These are phyloP conservation scores for Ceratina australensis DNA, from an alignment of 1,140 invertebrate genomes.

Conservation along the genomic window DNA sequence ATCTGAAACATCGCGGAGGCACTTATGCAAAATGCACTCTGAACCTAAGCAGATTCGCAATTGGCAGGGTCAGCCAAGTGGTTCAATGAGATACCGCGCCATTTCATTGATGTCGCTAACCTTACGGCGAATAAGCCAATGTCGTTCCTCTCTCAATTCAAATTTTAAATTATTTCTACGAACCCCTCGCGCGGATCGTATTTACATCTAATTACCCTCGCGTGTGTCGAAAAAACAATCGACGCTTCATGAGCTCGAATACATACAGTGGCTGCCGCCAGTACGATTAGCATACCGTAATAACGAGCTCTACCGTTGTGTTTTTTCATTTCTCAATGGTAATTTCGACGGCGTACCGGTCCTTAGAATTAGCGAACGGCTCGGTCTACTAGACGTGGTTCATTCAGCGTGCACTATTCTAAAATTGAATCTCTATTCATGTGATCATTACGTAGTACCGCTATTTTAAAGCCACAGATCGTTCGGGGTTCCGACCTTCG, in stretches of 20 bases:
- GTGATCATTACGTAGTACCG: conserved; percentile 39
- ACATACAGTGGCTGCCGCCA: no score
- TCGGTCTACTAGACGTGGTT: conserved; percentile 1
- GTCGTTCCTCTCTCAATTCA: neutral
- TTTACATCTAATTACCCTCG: no score
- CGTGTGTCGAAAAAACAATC: no score
- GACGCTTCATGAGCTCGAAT: no score
- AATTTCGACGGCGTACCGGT: neutral
- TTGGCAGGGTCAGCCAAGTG: conserved; percentile 23
- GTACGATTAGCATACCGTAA: no score
- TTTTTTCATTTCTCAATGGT: no score
- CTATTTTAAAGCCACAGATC: conserved; percentile 38
- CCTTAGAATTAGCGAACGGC: neutral
- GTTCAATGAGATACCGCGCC: conserved; percentile 28
- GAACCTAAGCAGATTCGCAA: conserved; percentile 4
- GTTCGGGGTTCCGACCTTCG: conserved; percentile 33
- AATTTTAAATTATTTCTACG: neutral
- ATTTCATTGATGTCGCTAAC: conserved; percentile 37
- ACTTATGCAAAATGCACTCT: conserved; percentile 11
- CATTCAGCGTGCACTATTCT: conserved; percentile 37
- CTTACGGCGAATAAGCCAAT: conserved; percentile 8
- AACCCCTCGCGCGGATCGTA: neutral
- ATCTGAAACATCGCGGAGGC: conserved; percentile 10
- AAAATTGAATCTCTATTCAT: conserved; percentile 44
- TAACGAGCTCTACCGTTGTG: no score